Evolutionary conservation across 1,140 invertebrate genomes (phyloP), one percentile per base, ranked within the genome.

Genomic region (Arion vulgaris): DNA sequence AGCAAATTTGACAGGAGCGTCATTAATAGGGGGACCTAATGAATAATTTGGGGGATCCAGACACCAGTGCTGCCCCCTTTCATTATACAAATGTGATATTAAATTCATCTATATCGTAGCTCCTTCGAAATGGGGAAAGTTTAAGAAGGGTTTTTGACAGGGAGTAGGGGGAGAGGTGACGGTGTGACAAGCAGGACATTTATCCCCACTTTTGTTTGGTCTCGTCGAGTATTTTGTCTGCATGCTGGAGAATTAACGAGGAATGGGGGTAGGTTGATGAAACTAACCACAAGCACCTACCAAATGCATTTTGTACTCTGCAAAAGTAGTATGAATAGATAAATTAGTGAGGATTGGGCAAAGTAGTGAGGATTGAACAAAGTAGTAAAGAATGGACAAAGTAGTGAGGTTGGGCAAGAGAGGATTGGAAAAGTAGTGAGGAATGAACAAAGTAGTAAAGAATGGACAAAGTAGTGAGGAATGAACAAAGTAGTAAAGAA

Each of bases 31-130:
- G 76, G 80, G 57, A 41, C 80, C 74, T 75, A 83, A 84, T 85
- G 85, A 85, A 86, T 85, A 86, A 86, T 86, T 78, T 84, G 81
- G 82, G 80, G 72, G 81, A 38, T 77, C 28, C 66, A 69, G 77
- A 39, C 57, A 77, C 72, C 53, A 71, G 72, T 72, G 45, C 83
- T 79, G 74, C 72, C 49, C 76, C 57, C 83, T 83, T 83, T 86
- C 85, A 86, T 86, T 86, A 84, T 80, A 83, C 81, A 85, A 81
- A 83, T 82, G 81, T 81, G 83, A 83, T 86, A 86, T 86, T 86
- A 86, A 86, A 85, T 85, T 86, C 85, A 84, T 84, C 84, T 86
- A 85, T 80, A 85, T 83, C 82, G 51, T 26, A 13, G 74, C 11
- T 26, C 1, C 45, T 34, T 26, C 62, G n/a, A 7, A 9, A 57